A percentile compares a stretch with the other conserved stretches of the same genome.
Evolutionary conservation across 2,888 invertebrate species (phyloP).

Genomic region (Aethes cnicana): DNA sequence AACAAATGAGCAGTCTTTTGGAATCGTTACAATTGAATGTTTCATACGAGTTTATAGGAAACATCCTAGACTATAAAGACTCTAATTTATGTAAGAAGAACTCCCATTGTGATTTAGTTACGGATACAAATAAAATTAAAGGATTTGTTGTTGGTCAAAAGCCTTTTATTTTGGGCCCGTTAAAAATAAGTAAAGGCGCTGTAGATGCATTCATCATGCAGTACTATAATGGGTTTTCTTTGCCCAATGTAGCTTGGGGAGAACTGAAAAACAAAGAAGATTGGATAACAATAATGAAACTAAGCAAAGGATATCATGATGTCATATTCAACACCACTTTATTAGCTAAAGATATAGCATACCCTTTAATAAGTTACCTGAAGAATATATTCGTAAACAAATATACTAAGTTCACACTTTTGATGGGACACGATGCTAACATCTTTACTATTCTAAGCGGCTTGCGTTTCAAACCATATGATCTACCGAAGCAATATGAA

Average conservation of each 20-base stretch:
- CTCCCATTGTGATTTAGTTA: conserved; percentile 54
- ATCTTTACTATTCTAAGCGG: conserved; percentile 59
- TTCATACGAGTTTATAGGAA: conserved; percentile 51
- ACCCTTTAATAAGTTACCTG: conserved; percentile 57
- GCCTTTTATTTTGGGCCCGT: conserved; percentile 59
- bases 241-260: conserved; percentile 66
- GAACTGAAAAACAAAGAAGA: conserved; percentile 40
- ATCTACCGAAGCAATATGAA: conserved; percentile 54
- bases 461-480: conserved; percentile 53
- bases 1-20: conserved; percentile 53
- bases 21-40: conserved; percentile 49
- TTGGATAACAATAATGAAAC: conserved; percentile 53
- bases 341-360: conserved; percentile 62
- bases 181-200: conserved; percentile 65
- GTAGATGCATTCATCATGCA: conserved; percentile 71
- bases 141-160: conserved; percentile 48
- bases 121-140: conserved; percentile 49
- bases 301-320: conserved; percentile 60
- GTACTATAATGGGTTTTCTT: conserved; percentile 63
- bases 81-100: conserved; percentile 54
- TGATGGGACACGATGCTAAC: conserved; percentile 74
- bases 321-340: conserved; percentile 61
- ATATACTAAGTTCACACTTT: conserved; percentile 49
- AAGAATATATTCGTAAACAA: conserved; percentile 47
- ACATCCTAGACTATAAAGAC: conserved; percentile 60